Evolutionary conservation across 2,888 invertebrate genomes (phyloP), one percentile per base, ranked within the genome.

Genomic region (Amiota mariae): DNA sequence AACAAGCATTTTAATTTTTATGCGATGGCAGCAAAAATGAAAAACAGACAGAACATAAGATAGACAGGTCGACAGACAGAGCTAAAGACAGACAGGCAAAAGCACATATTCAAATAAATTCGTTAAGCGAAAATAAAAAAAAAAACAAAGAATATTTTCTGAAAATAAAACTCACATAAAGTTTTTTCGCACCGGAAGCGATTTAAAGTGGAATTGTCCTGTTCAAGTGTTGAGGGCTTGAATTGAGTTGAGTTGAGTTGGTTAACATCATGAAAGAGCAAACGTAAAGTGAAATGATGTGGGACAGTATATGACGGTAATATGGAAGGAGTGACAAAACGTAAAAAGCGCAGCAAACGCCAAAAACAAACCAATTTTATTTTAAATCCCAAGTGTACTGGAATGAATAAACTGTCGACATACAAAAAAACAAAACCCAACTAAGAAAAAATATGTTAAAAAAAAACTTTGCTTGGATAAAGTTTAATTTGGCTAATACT

Each of bases 1-100:
- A 87, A 88, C 88, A 87, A 86, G 84, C 84, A 85, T 88, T 87
- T 87, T 86, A 87, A 87, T 87, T 86, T 82, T 82, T 76, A 80
- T 80, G 80, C 80, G 80, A 79, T 81, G 78, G 73, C 80, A 79
- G 54, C 81, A 77, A 76, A 76, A 80, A 79, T 79, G 77, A 80
- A 78, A 77, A 76, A 78, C 79, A 36, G 36, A 80, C 80, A 77
- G 78, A 79, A 79, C 79, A 78, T 77, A 81, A 78, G 72, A 11
- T 18, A 63, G 36, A 36, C 36, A 36, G 8, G 6, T 36, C 36
- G 36, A 36, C 36, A 36, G 36, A 36, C 36, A 24, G 24, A 24
- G 2, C 24, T 24, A 24, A 24, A 24, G 24, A 71, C 67, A 67
- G 75, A 61, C 63, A 54, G 56, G n/a, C 71, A 73, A 74, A 73